Conservation (phyloP, 1,140 invertebrate genomes). For the Cyphomyrmex costatus region DNA sequence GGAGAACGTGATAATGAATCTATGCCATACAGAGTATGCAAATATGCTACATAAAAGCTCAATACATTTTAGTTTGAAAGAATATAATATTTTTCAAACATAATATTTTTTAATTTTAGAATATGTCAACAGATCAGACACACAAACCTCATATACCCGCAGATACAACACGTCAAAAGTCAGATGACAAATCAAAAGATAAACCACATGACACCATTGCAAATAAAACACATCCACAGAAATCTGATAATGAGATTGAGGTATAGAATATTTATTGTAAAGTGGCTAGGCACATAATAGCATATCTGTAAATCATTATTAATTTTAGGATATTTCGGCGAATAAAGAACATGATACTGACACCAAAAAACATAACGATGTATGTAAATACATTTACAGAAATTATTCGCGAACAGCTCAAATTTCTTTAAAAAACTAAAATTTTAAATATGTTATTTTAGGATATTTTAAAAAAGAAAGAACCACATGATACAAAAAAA, state of each 20-base stretch:
- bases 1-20: constrained; percentile 52
- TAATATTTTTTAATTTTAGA: constrained; percentile 52
- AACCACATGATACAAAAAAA: neutral
- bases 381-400: constrained; percentile 13
- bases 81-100: neutral
- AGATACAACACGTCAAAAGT: constrained; percentile 5
- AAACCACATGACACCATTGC: constrained; percentile 5
- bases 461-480: constrained; percentile 21
- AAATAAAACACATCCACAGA: constrained; percentile 20
- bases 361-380: constrained; percentile 21
- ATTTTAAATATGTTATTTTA: constrained; percentile 40
- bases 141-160: constrained; percentile 4
- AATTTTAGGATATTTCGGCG: constrained; percentile 64
- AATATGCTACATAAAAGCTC: neutral
- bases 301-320: neutral
- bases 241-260: constrained; percentile 55
- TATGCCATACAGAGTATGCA: constrained; percentile 51
- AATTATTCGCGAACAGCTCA: neutral
- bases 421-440: neutral
- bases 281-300: neutral
- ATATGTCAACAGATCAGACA: constrained; percentile 29
- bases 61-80: neutral
- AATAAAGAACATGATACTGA: constrained; percentile 13
- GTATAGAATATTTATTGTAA: constrained; percentile 38
- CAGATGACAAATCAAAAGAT: constrained; percentile 31